Base-by-base conservation (phyloP, 2,113 vertebrate species). In the Narcine bancroftii region DNA sequence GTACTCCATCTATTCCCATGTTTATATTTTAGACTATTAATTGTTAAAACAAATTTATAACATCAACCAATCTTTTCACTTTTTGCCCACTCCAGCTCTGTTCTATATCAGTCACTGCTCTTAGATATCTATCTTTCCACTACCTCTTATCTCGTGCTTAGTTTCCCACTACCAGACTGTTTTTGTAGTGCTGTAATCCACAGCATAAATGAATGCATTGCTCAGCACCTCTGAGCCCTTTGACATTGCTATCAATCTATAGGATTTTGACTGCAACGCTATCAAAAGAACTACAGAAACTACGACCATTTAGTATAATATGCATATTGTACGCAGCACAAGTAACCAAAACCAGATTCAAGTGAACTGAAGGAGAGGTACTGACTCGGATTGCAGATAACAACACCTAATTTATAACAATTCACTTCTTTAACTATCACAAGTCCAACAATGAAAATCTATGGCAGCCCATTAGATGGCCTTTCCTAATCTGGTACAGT, bases 81-180 rank as follows among this genome's bases (percentile, higher is more conserved):
- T 94, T 92, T 92, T 92, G 89, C 92, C 91, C 92, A 92, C 93
- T 72, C 79, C 92, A 92, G 95, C 93, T 96, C 96, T 97, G 95
- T 93, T 95, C 95, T 96, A 45, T 93, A 95, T 97, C 96, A 97
- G 91, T 93, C 95, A 95, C 95, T 95, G 96, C 96, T 97, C 96
- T 96, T 96, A 95, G 96, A 96, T 94, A 94, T 95, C 94, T 94
- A 94, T 95, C 94, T 94, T 95, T 95, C 95, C 95, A 96, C 94
- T 94, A 96, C 95, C 95, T 93, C 95, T 96, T 96, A 96, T 97
- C 95, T 96, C 92, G 47, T 94, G 93, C 95, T 93, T 94, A 95
- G 95, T 96, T 96, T 95, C 93, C 93, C 94, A 93, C 94, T 94
- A 93, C 94, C 94, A 95, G 94, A 94, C 93, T 85, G 92, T 95